Percentiles rank a stretch among this genome's conserved stretches.
Evolutionary conservation across 1,140 invertebrate genomes (phyloP).

Genomic region (Drosophila aff.): DNA sequence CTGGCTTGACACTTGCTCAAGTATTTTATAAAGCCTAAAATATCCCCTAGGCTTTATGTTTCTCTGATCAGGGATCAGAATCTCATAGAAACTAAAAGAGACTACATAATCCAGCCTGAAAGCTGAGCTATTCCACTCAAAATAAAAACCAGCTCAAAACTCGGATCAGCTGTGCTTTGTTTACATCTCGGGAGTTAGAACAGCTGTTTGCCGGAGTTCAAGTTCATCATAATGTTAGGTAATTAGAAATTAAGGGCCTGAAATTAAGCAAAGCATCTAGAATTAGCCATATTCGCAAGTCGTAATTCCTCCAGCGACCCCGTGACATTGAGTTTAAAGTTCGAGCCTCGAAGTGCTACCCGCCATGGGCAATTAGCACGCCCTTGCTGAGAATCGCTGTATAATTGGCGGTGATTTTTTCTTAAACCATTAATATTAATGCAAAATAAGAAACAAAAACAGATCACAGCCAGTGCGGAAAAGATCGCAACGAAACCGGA

Average conservation of each 20-base stretch:
- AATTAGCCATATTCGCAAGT: neutral
- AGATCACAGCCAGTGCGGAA: conserved; percentile 7
- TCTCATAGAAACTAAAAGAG: neutral
- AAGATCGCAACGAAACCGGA: conserved; percentile 28
- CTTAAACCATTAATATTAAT: conserved; percentile 31
- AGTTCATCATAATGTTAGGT: neutral
- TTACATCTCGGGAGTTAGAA: conserved; percentile 31
- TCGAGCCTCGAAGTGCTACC: neutral
- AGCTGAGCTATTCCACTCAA: neutral
- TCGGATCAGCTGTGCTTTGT: conserved; percentile 49
- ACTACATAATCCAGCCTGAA: too few relatives aligned
- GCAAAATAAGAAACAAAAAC: neutral
- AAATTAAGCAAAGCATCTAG: neutral
- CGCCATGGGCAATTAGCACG: conserved; percentile 27
- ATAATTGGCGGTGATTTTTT: conserved; percentile 26
- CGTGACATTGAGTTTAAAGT: conserved; percentile 18
- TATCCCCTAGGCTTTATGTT: neutral
- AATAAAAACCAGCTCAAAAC: neutral
- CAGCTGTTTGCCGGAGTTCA: conserved; percentile 1
- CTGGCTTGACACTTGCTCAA: conserved; percentile 12
- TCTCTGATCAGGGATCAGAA: neutral
- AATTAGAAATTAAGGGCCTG: neutral
- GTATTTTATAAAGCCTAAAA: neutral
- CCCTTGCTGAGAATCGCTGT: conserved; percentile 3
- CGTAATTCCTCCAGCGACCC: conserved; percentile 2